phyloP scores from a whole-genome alignment of 2,888 invertebrate genomes.

The Caenorhabditis becei region DNA sequence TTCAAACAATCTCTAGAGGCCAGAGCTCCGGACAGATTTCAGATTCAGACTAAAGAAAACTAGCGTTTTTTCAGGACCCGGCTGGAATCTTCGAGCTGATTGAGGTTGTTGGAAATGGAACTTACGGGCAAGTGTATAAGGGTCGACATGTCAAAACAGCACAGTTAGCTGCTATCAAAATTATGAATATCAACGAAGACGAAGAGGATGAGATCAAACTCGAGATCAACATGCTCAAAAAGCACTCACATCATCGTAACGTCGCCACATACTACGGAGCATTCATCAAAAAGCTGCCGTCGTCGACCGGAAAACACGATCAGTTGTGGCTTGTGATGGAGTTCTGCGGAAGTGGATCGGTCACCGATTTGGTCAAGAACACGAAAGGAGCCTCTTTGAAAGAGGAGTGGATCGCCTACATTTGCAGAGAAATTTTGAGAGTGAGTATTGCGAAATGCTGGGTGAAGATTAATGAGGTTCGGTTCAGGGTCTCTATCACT shows the following conservation, averaged over 20 bases:
- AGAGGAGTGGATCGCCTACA: conserved; percentile 99
- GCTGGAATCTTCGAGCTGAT: conserved; percentile 99
- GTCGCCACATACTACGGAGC: conserved; percentile 99
- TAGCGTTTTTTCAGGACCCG: conserved; percentile 91
- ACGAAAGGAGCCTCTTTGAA: conserved; percentile 98
- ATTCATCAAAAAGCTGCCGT: conserved; percentile 95
- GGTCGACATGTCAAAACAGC: conserved; percentile 99
- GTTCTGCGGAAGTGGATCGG: conserved; percentile 99
- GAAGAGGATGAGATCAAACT: conserved; percentile 99
- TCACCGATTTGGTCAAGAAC: conserved; percentile 98
- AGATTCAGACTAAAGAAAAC: too few relatives aligned
- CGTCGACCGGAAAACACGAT: conserved; percentile 93
- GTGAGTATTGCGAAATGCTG: conserved; percentile 1
- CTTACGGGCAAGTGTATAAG: conserved; percentile 99
- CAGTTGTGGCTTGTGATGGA: conserved; percentile 99
- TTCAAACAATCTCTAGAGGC: too few relatives aligned
- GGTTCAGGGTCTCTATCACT: conserved; percentile 95
- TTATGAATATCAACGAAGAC: conserved; percentile 99
- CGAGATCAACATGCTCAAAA: conserved; percentile 99
- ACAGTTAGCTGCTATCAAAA: conserved; percentile 99
- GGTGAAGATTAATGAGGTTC: background rate
- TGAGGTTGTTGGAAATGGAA: conserved; percentile 99
- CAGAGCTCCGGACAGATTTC: too few relatives aligned
- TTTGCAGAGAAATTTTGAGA: conserved; percentile 90
- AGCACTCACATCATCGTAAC: conserved; percentile 98